A percentile compares a stretch with the other conserved stretches of the same genome.
phyloP scores from a whole-genome alignment of 1,140 invertebrate species.

The Papilio machaon region DNA sequence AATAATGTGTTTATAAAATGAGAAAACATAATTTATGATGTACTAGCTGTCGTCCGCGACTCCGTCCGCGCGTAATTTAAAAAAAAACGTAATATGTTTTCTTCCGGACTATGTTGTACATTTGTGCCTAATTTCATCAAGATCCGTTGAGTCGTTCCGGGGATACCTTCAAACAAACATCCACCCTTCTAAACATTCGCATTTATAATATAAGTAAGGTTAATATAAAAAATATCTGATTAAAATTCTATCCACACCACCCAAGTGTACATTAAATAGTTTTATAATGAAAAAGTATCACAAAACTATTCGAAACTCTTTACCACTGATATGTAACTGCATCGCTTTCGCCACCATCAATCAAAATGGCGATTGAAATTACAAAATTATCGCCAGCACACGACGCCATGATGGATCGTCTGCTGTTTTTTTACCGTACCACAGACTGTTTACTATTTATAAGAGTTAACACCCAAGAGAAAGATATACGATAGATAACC shows the following conservation, averaged over 20 bases:
- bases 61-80: too few species aligned
- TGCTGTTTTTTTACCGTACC: not conserved
- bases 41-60: too few species aligned
- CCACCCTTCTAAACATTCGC: too few species aligned
- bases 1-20: too few species aligned
- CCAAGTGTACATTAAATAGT: not conserved
- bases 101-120: too few species aligned
- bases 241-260: not conserved
- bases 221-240: too few species aligned
- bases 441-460: slow-evolving; percentile 6
- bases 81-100: too few species aligned
- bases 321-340: not conserved
- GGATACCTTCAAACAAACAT: too few species aligned
- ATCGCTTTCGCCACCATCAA: not conserved
- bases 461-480: slow-evolving; percentile 5
- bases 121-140: too few species aligned
- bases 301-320: not conserved
- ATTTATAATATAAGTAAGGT: too few species aligned
- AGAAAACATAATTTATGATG: too few species aligned
- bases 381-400: slow-evolving; percentile 15
- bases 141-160: too few species aligned
- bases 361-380: slow-evolving; percentile 3
- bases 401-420: slow-evolving; percentile 13
- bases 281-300: not conserved
- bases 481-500: not conserved